These are phyloP conservation scores for Ophthalmolycus amberensis DNA, from an alignment of 2,113 vertebrate genomes.

Conservation along the genomic window DNA sequence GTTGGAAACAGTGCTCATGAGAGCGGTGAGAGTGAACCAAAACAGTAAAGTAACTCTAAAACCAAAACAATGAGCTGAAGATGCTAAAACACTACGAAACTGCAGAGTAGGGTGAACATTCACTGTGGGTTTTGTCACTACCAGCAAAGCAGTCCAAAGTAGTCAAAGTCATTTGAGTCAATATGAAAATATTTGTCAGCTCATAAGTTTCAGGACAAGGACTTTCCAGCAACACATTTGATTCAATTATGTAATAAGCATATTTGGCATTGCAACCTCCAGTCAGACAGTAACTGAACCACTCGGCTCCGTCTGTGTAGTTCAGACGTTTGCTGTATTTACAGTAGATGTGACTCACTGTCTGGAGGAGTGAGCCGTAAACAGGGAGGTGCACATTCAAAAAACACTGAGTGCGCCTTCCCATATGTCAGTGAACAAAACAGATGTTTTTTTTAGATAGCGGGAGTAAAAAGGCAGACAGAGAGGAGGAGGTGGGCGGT, in stretches of 20 bases:
- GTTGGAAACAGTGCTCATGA: neutral
- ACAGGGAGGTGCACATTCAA: conserved; percentile 23
- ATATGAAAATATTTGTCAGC: neutral
- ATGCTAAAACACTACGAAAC: neutral
- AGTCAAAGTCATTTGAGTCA: neutral
- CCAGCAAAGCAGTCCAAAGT: neutral
- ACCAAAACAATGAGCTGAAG: conserved; percentile 1
- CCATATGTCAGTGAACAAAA: conserved; percentile 41
- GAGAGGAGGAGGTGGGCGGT: conserved; percentile 23
- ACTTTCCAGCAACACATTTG: neutral
- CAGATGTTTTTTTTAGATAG: conserved; percentile 37
- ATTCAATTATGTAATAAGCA: neutral
- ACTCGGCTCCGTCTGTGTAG: neutral
- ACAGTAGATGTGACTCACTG: conserved; percentile 47
- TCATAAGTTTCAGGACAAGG: neutral
- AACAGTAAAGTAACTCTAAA: too few relatives aligned
- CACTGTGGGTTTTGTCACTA: neutral
- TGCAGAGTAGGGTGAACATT: neutral
- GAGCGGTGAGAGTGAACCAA: neutral
- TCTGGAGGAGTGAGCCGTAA: conserved; percentile 50
- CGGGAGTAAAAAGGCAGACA: conserved; percentile 25
- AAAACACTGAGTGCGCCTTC: neutral
- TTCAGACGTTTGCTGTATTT: conserved; percentile 27
- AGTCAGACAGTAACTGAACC: conserved; percentile 13
- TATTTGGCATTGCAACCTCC: neutral